phyloP scores from a whole-genome alignment of 2,888 invertebrate genomes.

The Coelopa pilipes region DNA sequence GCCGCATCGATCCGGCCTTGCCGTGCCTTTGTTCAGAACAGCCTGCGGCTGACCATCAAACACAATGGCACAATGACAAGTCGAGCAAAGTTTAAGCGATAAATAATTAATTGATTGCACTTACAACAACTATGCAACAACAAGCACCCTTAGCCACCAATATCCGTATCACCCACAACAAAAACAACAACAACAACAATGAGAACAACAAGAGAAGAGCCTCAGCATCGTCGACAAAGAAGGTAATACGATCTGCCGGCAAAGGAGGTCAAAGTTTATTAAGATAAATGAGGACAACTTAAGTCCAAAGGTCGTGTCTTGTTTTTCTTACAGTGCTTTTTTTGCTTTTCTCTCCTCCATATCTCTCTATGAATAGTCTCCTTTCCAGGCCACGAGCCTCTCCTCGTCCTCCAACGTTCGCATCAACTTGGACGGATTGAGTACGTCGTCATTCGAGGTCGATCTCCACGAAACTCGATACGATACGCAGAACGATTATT shows the following conservation, averaged over 20 bases:
- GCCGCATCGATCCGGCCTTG: not conserved
- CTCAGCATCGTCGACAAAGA: too few relatives aligned
- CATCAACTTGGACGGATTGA: too few relatives aligned
- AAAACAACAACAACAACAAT: not conserved
- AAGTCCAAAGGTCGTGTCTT: too few relatives aligned
- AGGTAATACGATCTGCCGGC: not conserved
- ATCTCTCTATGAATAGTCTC: too few relatives aligned
- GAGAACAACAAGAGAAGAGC: too few relatives aligned
- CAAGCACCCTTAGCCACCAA: not conserved
- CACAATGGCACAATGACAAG: conserved; percentile 66
- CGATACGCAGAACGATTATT: too few relatives aligned
- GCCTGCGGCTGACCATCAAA: conserved; percentile 45
- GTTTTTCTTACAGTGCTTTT: too few relatives aligned
- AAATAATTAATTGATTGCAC: conserved; percentile 65
- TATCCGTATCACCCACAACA: conserved; percentile 8
- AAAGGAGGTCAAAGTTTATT: conserved; percentile 20
- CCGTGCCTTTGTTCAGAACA: conserved; percentile 7
- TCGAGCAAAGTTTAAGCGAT: conserved; percentile 65
- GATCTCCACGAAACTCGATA: too few relatives aligned
- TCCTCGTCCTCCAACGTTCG: too few relatives aligned
- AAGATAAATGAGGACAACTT: conserved; percentile 16
- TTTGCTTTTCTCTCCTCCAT: too few relatives aligned
- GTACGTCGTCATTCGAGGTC: too few relatives aligned
- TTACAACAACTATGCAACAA: conserved; percentile 21
- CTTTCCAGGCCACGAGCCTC: too few relatives aligned